phyloP scores from a whole-genome alignment of 2,888 invertebrate genomes.

The Caenorhabditis sp. region DNA sequence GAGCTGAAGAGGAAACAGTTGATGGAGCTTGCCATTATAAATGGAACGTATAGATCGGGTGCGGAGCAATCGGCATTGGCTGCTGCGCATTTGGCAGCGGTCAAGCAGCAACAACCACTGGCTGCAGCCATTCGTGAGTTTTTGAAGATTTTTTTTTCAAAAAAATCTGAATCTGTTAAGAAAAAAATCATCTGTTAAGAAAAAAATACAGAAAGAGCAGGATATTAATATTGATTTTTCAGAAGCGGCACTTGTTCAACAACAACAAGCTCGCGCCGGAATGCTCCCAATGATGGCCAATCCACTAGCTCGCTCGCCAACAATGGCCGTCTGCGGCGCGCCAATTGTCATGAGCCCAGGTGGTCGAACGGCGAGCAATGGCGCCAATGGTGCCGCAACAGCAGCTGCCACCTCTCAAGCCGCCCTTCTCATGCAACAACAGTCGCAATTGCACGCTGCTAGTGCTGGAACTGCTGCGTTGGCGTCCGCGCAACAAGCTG shows the following conservation, averaged over 20 bases:
- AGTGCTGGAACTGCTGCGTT: constrained; percentile 30
- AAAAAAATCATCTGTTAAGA: background rate
- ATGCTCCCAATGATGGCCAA: constrained; percentile 23
- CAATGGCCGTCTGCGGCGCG: constrained; percentile 51
- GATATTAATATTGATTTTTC: background rate
- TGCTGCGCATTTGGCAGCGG: constrained; percentile 47
- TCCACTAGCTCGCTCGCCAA: constrained; percentile 40
- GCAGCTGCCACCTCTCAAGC: constrained; percentile 32
- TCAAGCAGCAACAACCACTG: constrained; percentile 45
- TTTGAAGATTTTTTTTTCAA: constrained; percentile 4
- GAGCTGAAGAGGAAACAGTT: constrained; percentile 98
- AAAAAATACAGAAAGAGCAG: background rate
- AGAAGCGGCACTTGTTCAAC: constrained; percentile 43
- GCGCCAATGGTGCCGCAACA: background rate
- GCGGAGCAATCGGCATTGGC: constrained; percentile 49
- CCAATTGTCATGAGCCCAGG: constrained; percentile 63
- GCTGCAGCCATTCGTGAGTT: constrained; percentile 49
- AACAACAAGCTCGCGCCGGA: constrained; percentile 29
- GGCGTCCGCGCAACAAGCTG: constrained; percentile 50
- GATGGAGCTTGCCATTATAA: constrained; percentile 99
- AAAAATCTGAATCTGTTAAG: background rate
- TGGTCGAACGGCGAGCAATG: constrained; percentile 27
- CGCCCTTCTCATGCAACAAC: constrained; percentile 38
- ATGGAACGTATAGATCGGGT: constrained; percentile 88
- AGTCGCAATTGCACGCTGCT: constrained; percentile 32